phyloP scores from a whole-genome alignment of 2,797 vertebrate genomes.

The Dendrocincla fuliginosa region DNA sequence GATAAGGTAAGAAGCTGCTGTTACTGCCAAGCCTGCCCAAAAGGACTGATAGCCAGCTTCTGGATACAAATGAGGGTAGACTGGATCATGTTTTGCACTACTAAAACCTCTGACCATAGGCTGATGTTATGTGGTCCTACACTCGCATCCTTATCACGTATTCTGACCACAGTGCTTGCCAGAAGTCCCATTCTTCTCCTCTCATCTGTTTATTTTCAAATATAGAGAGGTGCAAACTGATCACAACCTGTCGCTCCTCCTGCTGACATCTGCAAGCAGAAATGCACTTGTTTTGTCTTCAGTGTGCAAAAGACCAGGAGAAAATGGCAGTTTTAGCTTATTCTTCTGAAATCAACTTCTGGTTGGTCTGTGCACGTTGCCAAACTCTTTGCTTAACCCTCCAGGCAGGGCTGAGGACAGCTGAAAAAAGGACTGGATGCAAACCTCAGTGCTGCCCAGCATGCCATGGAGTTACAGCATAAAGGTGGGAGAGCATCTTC shows the following conservation, averaged over 20 bases:
- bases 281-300: neutral
- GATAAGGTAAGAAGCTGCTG: neutral
- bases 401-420: neutral
- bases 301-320: neutral
- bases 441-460: neutral
- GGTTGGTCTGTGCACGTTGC: neutral
- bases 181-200: neutral
- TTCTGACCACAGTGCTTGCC: neutral
- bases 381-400: neutral
- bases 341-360: neutral
- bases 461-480: rapidly evolving
- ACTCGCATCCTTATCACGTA: neutral
- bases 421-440: neutral
- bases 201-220: neutral
- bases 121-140: neutral
- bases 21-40: neutral
- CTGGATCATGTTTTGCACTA: neutral
- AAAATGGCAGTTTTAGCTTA: neutral
- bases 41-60: neutral
- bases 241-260: neutral
- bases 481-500: neutral
- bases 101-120: neutral
- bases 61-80: neutral
- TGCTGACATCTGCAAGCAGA: neutral
- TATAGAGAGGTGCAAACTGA: neutral